Base-by-base conservation (phyloP, 2,888 invertebrate genomes). In the Pyrrhia umbra region DNA sequence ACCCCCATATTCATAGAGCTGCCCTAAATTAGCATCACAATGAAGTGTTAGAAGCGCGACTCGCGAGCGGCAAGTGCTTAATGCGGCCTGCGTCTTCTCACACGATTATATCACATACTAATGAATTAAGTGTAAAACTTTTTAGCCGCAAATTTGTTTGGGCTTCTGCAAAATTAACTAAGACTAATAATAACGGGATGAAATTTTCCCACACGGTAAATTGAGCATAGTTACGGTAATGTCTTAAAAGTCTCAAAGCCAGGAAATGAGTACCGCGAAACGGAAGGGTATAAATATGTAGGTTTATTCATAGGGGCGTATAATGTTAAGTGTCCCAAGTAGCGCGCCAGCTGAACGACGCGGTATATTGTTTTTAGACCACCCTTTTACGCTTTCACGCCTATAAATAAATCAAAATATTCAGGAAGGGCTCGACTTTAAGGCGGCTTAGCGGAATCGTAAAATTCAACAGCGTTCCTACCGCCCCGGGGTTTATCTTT, bases 371-470 rank as follows among this genome's bases (percentile, higher is more conserved):
- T 93, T 92, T 92, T 92, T 89, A 87, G 90, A 89, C 90, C 91
- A 93, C 91, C 93, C 93, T 92, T 94, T 93, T 92, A 93, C 92
- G 91, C 92, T 87, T 92, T 92, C 87, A 89, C 90, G 90, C 91
- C 93, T 91, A 93, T 95, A 95, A 95, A 95, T 95, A 95, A 95
- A 95, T 95, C 94, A 95, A 94, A 95, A 94, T 94, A 94, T 95
- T 93, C 94, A 93, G 93, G 91, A 93, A 94, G 92, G 93, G 93
- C 93, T 88, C 92, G 93, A 93, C 92, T 95, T 93, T 91, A 92
- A 93, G 94, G 92, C 92, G 93, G 94, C 94, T 95, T 95, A 94
- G 92, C 90, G 88, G 92, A 94, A 94, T 94, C 95, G 93, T 94
- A 95, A 95, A 95, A 95, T 93, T 94, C 93, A 94, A 94, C 93